Base-by-base conservation (phyloP, 1,140 invertebrate species). In the Metaphire vulgaris region DNA sequence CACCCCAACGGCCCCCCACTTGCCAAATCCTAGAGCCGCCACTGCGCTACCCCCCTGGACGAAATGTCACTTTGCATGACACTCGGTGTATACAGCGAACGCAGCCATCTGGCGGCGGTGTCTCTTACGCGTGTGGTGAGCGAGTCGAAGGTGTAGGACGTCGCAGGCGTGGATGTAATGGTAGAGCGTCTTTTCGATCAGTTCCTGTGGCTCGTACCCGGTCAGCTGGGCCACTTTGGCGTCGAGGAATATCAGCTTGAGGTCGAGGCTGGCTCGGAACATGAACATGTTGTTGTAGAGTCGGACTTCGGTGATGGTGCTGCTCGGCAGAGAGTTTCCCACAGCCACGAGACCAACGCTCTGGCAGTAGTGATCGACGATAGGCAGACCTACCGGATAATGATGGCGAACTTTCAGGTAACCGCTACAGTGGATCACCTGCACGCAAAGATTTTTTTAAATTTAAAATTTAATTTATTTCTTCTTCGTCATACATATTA, bases 201-300 rank as follows among this genome's bases (percentile, higher is more conserved):
- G 89, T 86, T 98, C 96, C 85, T 97, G 94, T 0, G 96, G 96
- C 83, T 98, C 95, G 86, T 97, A 98, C 12, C 96, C 96, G 1
- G 96, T 98, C 78, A 98, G 87, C 78, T 93, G 90, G 15, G 92
- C 91, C 71, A 97, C 94, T 85, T 92, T 93, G 14, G 93, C 92
- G 85, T 99, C 96, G 30, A 98, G 88, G 86, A 98, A 99, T 80
- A 97, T 97, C 12, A 98, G 90, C 83, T 94, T 93, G 81, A 98
- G 89, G 83, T 98, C 96, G 69, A 98, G 87, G 80, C 92, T 94
- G 0, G 96, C 96, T 33, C 90, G 79, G 78, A 87, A 87, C 95
- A 97, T 97, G 87, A 98, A 98, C 95, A 98, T 98, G 85, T 97
- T 98, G 78, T 90, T 91, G 87, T 97, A 93, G 82, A 98, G 90